Conservation (phyloP, 2,888 invertebrate species). For the Carabus problematicus region DNA sequence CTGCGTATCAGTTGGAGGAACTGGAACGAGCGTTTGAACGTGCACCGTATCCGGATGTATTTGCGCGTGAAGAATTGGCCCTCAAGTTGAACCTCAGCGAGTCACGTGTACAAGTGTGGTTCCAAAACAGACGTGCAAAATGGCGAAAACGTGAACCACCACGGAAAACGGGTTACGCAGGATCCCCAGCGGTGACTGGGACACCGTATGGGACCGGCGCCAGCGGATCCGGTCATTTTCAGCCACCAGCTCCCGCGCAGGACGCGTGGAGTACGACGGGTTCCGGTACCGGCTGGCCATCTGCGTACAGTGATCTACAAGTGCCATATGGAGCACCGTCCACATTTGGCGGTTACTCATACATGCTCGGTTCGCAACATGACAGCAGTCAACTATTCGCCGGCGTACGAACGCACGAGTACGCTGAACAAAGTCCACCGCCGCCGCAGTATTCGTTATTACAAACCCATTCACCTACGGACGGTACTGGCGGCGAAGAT, state of each 20-base stretch:
- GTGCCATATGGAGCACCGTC: slow-evolving; percentile 59
- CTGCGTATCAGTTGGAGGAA: slow-evolving; percentile 93
- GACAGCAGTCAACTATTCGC: slow-evolving; percentile 73
- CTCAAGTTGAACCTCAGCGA: slow-evolving; percentile 90
- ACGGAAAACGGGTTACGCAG: slow-evolving; percentile 74
- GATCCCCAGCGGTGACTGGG: slow-evolving; percentile 34
- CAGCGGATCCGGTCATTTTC: slow-evolving; percentile 54
- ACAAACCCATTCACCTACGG: slow-evolving; percentile 67
- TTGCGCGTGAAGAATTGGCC: slow-evolving; percentile 92
- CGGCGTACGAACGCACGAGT: slow-evolving; percentile 70
- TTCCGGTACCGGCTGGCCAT: slow-evolving; percentile 56
- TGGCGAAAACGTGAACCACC: slow-evolving; percentile 95
- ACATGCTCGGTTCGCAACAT: slow-evolving; percentile 71
- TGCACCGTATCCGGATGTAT: slow-evolving; percentile 96
- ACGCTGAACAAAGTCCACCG: slow-evolving; percentile 70
- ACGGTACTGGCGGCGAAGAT: slow-evolving; percentile 68
- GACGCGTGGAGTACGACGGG: slow-evolving; percentile 48
- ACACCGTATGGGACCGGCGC: slow-evolving; percentile 26
- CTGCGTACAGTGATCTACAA: slow-evolving; percentile 46
- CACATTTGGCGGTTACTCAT: slow-evolving; percentile 68
- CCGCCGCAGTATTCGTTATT: slow-evolving; percentile 72
- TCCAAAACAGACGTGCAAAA: slow-evolving; percentile 90
- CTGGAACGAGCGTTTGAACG: slow-evolving; percentile 92
- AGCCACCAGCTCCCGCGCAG: slow-evolving; percentile 19
- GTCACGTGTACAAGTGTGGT: slow-evolving; percentile 79